A percentile compares a stretch with the other conserved stretches of the same genome.
phyloP scores from a whole-genome alignment of 92 coral and sea anemone genomes.

The Montipora capitata region DNA sequence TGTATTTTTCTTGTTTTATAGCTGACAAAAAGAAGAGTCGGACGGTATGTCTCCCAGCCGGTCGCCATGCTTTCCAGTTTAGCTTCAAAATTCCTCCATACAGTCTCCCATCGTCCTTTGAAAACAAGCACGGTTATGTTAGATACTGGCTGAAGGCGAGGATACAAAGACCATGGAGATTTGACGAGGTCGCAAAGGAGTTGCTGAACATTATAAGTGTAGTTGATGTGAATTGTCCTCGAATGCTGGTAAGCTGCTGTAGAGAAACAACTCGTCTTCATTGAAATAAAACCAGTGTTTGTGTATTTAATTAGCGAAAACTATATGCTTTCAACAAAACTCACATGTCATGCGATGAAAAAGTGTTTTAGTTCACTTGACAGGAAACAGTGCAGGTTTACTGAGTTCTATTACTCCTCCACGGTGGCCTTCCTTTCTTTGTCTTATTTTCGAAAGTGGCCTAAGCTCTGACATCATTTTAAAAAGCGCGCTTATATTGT shows the following conservation, averaged over 20 bases:
- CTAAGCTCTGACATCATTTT: too few relatives aligned
- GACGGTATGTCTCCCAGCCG: constrained; percentile 63
- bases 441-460: too few relatives aligned
- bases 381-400: too few relatives aligned
- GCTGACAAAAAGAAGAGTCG: constrained; percentile 75
- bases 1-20: neutral
- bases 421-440: too few relatives aligned
- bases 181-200: constrained; percentile 86
- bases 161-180: constrained; percentile 88
- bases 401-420: too few relatives aligned
- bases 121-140: constrained; percentile 90
- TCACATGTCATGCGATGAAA: neutral
- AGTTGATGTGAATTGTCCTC: constrained; percentile 89
- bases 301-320: too few relatives aligned
- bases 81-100: constrained; percentile 88
- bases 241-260: constrained; percentile 78
- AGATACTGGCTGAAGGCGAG: constrained; percentile 88
- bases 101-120: constrained; percentile 95
- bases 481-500: too few relatives aligned
- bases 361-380: too few relatives aligned
- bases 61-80: constrained; percentile 86
- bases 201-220: constrained; percentile 76
- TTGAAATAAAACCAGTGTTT: neutral
- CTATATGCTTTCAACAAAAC: neutral
- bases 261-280: neutral